A percentile compares a stretch with the other conserved stretches of the same genome.
phyloP scores from a whole-genome alignment of 1,140 invertebrate species.

The Dendroctonus ponderosae region DNA sequence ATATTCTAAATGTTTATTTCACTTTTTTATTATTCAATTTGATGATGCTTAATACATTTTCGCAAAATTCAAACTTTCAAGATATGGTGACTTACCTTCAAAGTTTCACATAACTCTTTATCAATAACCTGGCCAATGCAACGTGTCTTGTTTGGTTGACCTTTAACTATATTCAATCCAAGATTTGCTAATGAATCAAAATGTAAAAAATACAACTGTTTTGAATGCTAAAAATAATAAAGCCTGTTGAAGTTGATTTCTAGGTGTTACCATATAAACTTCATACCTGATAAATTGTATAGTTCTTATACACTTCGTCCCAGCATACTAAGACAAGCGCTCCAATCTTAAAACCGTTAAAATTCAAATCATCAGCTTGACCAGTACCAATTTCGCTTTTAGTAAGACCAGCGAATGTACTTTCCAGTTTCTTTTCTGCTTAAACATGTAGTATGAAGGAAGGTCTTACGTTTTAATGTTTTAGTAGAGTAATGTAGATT shows the following conservation, averaged over 20 bases:
- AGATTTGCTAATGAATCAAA: constrained; percentile 70
- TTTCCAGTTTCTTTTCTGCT: neutral
- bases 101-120: constrained; percentile 90
- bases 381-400: constrained; percentile 2
- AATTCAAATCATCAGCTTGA: constrained; percentile 29
- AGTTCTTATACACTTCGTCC: constrained; percentile 75
- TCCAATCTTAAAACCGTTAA: constrained; percentile 72
- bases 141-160: constrained; percentile 58
- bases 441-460: too few species aligned
- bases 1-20: too few species aligned
- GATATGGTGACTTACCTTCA: constrained; percentile 72
- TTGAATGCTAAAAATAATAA: constrained; percentile 21
- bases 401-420: neutral
- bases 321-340: constrained; percentile 82
- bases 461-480: too few species aligned
- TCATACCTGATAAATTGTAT: constrained; percentile 62
- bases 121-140: constrained; percentile 77
- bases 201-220: constrained; percentile 76
- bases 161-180: constrained; percentile 54
- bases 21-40: too few species aligned
- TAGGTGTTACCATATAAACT: neutral
- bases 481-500: too few species aligned
- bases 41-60: too few species aligned
- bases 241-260: neutral
- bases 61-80: too few species aligned